Evolutionary conservation across 2,888 invertebrate species (phyloP).

Genomic region (Serripes groenlandicus): DNA sequence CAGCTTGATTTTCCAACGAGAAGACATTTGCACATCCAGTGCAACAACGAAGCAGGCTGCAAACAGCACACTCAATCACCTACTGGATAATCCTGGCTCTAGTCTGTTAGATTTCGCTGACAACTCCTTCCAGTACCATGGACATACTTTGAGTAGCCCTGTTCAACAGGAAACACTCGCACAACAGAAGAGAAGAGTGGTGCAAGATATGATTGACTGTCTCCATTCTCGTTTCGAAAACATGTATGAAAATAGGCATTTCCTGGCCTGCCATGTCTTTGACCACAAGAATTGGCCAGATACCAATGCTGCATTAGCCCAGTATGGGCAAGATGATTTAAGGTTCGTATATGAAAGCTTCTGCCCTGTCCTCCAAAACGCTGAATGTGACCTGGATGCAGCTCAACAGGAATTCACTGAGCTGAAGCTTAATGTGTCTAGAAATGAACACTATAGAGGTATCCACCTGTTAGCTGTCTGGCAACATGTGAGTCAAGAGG

Average conservation of each 20-base stretch:
- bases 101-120: too few relatives aligned
- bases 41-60: not conserved
- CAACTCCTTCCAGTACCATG: too few relatives aligned
- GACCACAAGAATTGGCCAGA: slow-evolving; percentile 31
- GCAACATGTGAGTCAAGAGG: slow-evolving; percentile 9
- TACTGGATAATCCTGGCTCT: not conserved
- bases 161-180: not conserved
- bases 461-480: not conserved
- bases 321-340: not conserved
- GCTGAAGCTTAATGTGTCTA: not conserved
- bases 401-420: not conserved
- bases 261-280: slow-evolving; percentile 35
- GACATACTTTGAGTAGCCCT: not conserved
- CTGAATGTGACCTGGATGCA: not conserved
- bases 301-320: not conserved
- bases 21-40: slow-evolving; percentile 22
- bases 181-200: slow-evolving; percentile 9
- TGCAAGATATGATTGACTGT: slow-evolving; percentile 32
- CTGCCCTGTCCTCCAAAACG: not conserved
- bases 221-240: slow-evolving; percentile 19
- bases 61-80: not conserved
- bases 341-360: not conserved
- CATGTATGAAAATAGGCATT: slow-evolving; percentile 17
- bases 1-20: slow-evolving; percentile 36
- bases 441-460: not conserved